These are phyloP conservation scores for Dendroctonus valens DNA, from an alignment of 1,140 invertebrate species.

Conservation along the genomic window DNA sequence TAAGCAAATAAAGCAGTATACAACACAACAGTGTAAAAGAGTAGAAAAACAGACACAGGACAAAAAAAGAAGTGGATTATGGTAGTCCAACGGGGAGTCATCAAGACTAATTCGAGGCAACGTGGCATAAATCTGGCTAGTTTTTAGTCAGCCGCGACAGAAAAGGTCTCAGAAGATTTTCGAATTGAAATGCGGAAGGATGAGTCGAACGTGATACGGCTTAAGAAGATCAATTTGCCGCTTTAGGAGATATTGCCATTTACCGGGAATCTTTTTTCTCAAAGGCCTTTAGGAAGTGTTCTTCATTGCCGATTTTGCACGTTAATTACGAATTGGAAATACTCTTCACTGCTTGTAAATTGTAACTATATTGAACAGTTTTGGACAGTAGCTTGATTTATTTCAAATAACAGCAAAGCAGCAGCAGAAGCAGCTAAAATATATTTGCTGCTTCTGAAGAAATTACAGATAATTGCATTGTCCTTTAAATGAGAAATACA, in stretches of 20 bases:
- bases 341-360: too few relatives aligned
- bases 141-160: constrained; percentile 17
- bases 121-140: constrained; percentile 24
- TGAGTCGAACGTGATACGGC: constrained; percentile 24
- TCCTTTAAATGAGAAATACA: too few relatives aligned
- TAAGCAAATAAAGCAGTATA: neutral
- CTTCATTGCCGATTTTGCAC: too few relatives aligned
- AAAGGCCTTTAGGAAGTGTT: neutral
- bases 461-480: too few relatives aligned
- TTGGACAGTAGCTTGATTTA: too few relatives aligned
- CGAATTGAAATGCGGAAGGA: constrained; percentile 30
- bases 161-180: constrained; percentile 24
- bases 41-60: constrained; percentile 9
- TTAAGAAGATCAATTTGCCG: constrained; percentile 28
- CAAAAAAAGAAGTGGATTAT: constrained; percentile 16
- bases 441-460: too few relatives aligned
- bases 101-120: constrained; percentile 27
- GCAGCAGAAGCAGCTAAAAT: too few relatives aligned
- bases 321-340: too few relatives aligned
- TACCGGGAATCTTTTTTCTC: constrained; percentile 9
- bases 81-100: constrained; percentile 25
- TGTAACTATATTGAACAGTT: too few relatives aligned
- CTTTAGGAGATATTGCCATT: constrained; percentile 13
- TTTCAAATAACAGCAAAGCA: too few relatives aligned
- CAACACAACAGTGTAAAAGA: constrained; percentile 3